Evolutionary conservation across 2,888 invertebrate genomes (phyloP), one percentile per base, ranked within the genome.

Genomic region (Syritta pipiens): DNA sequence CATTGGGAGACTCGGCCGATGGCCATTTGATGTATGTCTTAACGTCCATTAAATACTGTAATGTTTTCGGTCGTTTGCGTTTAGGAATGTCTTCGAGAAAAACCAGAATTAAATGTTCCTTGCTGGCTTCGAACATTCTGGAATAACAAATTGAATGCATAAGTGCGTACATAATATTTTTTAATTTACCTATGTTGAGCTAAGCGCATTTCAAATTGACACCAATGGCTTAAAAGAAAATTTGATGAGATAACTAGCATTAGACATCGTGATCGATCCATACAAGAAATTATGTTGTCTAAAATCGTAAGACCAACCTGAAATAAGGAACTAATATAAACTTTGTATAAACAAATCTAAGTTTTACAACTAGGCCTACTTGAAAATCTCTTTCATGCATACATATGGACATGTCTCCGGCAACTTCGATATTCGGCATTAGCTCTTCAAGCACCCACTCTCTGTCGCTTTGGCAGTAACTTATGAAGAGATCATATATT

Each of bases 21-120:
- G 93, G 92, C 93, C 94, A 94, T 7, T 92, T 91, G 10, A 94
- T 91, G 84, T 93, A 94, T 0, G 93, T 93, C 83, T 93, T 93
- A 0, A 93, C 92, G 40, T 91, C 87, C 92, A 94, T 93, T 20
- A 94, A 86, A 81, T 92, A 93, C 74, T 92, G 91, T 0, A 94
- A 86, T 0, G 92, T 92, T 82, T 91, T 93, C 0, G 93, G 92
- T 0, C 93, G 89, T 1, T 91, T 87, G 2, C 89, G 86, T 1
- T 90, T 88, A 0, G 93, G 92, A 37, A 94, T 92, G 24, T 93
- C 91, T 84, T 93, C 93, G 28, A 94, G 86, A 5, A 93, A 90
- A 0, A 94, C 90, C 0, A 94, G 85, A 0, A 93, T 91, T 12
- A 94, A 86, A 55, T 92, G 91, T 82, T 93, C 92, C 10, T 91